Base-by-base conservation (phyloP, 2,113 vertebrate genomes). In the Pandion haliaetus region DNA sequence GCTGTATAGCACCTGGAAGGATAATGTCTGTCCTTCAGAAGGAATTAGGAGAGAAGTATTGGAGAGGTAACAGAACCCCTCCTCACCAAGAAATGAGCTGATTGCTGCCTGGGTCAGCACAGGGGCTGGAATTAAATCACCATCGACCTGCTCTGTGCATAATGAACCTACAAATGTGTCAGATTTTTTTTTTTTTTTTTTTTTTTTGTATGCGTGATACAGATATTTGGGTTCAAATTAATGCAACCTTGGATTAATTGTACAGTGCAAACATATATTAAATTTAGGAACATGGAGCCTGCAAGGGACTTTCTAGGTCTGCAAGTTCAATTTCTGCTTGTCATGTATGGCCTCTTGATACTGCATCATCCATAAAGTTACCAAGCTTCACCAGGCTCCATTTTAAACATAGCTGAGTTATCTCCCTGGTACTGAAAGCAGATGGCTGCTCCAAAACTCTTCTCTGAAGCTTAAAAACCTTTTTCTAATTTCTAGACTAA, bases 331-430 rank as follows among this genome's bases (percentile, higher is more conserved):
- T 55, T 93, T 90, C 52, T 92, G 31, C n/a, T 86, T 58, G 36
- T 82, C 8, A 3, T 2, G 1, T 72, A 4, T 29, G 67, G 17
- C 40, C 18, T 65, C 0, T 0, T 57, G 40, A 38, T 61, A 44
- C 6, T 59, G 26, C 34, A 54, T 13, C 8, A n/a, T 38, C 44
- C 6, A 6, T 63, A 38, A 76, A 70, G 44, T 69, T 67, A 66
- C 7, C 8, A 58, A 24, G 23, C 38, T 92, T 92, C 17, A 25
- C 49, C 29, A 29, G 32, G 31, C 29, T 93, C 28, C 4, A 8
- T 90, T 74, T 94, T 67, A 94, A 92, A 69, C 8, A 10, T 18
- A 69, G 8, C 17, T 52, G 49, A 5, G 1, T 12, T 81, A 52
- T 86, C 42, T 47, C 21, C 13, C 19, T 19, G 9, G 17, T 80